These are phyloP conservation scores for Antheraea mylitta DNA, from an alignment of 1,140 invertebrate species.

Conservation along the genomic window DNA sequence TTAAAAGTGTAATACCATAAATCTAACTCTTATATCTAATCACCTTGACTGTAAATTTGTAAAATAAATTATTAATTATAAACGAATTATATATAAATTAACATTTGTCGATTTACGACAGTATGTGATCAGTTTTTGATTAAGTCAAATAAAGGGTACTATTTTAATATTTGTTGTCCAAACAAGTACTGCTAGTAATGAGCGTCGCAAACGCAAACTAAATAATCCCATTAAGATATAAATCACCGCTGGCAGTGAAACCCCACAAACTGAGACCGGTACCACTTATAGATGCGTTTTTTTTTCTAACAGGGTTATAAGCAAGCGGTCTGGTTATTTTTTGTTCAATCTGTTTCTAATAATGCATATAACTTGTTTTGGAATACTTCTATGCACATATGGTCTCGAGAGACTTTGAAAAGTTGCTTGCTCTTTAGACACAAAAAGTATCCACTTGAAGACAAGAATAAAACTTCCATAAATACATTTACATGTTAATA, in stretches of 20 bases:
- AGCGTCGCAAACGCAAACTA: neutral
- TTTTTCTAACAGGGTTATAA: constrained; percentile 8
- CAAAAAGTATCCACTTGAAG: neutral
- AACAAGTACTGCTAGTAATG: too few relatives aligned
- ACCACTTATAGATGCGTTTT: neutral
- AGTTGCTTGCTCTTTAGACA: neutral
- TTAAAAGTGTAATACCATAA: too few relatives aligned
- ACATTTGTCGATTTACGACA: too few relatives aligned
- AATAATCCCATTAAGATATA: constrained; percentile 12
- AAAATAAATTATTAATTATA: too few relatives aligned
- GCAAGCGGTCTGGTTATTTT: constrained; percentile 10
- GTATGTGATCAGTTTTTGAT: too few relatives aligned
- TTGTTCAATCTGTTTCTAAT: constrained; percentile 9
- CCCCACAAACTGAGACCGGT: constrained; percentile 4
- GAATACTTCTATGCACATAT: constrained; percentile 4
- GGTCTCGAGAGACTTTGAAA: neutral
- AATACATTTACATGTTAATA: neutral
- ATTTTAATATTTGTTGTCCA: too few relatives aligned
- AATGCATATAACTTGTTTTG: constrained; percentile 11
- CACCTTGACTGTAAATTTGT: too few relatives aligned
- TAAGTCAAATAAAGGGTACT: too few relatives aligned
- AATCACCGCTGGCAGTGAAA: constrained; percentile 13
- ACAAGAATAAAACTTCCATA: neutral
- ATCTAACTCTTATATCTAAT: too few relatives aligned
- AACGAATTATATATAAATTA: too few relatives aligned